Evolutionary conservation across 2,113 vertebrate species (phyloP).

Genomic region (Talpa occidentalis): DNA sequence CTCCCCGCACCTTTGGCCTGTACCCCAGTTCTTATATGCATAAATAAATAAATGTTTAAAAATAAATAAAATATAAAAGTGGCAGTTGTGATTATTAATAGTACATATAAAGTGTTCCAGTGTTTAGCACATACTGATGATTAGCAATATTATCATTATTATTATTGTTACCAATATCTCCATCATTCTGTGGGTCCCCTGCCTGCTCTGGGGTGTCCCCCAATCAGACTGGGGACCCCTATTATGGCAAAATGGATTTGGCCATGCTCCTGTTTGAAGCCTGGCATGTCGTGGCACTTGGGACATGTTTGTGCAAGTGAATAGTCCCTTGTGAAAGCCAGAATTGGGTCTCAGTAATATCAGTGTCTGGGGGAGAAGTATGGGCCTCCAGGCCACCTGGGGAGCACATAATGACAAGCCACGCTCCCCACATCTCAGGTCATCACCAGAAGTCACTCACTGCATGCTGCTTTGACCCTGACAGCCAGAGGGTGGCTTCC

Average conservation of each 20-base stretch:
- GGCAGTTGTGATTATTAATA: background rate
- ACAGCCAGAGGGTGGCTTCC: constrained; percentile 85
- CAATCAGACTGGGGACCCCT: background rate
- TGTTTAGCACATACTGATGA: too few relatives aligned
- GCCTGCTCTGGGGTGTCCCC: background rate
- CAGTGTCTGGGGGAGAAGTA: rapidly evolving
- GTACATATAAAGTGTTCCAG: too few relatives aligned
- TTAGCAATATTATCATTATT: too few relatives aligned
- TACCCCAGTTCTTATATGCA: too few relatives aligned
- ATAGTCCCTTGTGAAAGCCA: background rate
- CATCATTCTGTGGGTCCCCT: rapidly evolving
- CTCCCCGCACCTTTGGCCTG: too few relatives aligned
- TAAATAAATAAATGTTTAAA: too few relatives aligned
- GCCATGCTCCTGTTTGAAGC: background rate
- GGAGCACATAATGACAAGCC: rapidly evolving
- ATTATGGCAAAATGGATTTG: rapidly evolving
- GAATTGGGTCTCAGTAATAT: background rate
- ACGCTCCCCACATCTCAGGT: constrained; percentile 73
- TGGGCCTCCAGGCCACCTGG: too few relatives aligned
- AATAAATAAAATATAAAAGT: background rate
- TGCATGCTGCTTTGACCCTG: constrained; percentile 87
- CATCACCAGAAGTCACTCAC: constrained; percentile 87
- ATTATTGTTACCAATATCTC: too few relatives aligned
- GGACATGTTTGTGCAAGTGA: background rate
- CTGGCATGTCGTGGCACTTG: background rate